These are phyloP conservation scores for Dolichopus griseipennis DNA, from an alignment of 2,888 invertebrate genomes.

Conservation along the genomic window DNA sequence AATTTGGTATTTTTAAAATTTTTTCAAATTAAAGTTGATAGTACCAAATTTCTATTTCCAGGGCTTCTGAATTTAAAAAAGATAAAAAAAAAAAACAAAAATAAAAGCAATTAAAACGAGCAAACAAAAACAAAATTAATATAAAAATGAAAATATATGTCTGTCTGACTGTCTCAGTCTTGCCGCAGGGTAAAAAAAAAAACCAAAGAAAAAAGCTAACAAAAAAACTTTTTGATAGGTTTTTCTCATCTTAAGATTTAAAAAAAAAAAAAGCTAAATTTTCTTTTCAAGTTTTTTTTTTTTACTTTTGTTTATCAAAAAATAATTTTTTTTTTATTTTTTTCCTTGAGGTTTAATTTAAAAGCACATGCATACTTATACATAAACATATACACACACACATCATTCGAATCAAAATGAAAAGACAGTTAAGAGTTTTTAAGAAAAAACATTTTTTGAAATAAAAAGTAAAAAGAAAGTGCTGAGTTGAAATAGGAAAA, in stretches of 20 bases:
- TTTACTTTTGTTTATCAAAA: neutral
- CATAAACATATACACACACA: no score
- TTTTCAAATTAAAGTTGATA: no score
- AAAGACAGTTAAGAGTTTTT: no score
- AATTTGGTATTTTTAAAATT: no score
- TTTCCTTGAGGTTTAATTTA: neutral
- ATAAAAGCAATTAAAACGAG: neutral
- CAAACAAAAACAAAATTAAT: neutral
- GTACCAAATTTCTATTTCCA: no score
- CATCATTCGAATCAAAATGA: no score
- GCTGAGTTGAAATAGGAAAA: no score
- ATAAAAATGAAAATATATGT: neutral
- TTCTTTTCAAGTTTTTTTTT: neutral
- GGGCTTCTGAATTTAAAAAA: neutral
- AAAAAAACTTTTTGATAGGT: neutral
- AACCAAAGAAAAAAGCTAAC: neutral
- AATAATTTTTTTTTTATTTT: neutral
- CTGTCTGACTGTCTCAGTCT: neutral
- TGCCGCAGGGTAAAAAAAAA: neutral
- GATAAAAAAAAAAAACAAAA: no score
- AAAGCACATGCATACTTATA: no score
- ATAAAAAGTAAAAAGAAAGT: no score
- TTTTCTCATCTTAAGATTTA: neutral
- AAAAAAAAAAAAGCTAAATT: no score
- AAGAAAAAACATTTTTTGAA: no score